A percentile compares a stretch with the other conserved stretches of the same genome.
phyloP scores from a whole-genome alignment of 2,113 vertebrate species.

The Holacanthus passer region DNA sequence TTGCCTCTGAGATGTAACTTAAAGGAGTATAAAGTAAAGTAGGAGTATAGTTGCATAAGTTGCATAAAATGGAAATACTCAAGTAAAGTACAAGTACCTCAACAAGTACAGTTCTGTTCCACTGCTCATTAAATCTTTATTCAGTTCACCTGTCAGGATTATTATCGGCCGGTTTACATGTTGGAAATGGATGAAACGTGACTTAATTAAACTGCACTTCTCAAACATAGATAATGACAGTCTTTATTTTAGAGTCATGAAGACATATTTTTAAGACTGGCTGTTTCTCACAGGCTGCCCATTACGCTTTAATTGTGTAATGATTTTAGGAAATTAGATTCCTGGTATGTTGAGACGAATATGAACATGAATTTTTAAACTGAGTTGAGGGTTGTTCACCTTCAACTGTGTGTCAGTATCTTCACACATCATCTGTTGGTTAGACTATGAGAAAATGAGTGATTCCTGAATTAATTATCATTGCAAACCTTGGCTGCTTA shows the following conservation, averaged over 20 bases:
- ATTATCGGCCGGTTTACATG: neutral
- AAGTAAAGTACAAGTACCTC: neutral
- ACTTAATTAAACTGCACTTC: constrained; percentile 21
- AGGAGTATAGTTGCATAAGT: neutral
- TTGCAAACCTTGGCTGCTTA: neutral
- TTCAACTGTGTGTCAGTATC: too few species aligned
- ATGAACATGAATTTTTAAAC: neutral
- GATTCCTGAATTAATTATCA: neutral
- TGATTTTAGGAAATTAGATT: constrained; percentile 19
- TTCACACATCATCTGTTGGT: neutral
- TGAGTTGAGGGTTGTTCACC: too few species aligned
- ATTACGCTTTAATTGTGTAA: constrained; percentile 38
- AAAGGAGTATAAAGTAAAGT: too few species aligned
- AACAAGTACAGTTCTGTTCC: neutral
- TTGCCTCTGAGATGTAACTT: neutral
- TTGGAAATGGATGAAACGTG: neutral
- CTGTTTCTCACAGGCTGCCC: constrained; percentile 11
- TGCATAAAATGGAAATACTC: neutral
- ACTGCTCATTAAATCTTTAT: neutral
- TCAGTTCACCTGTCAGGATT: neutral
- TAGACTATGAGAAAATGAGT: neutral
- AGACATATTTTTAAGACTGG: constrained; percentile 6
- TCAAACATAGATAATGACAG: neutral
- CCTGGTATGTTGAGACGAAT: neutral
- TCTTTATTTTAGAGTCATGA: constrained; percentile 6